Evolutionary conservation across 2,797 vertebrate species (phyloP), one percentile per base, ranked within the genome.

Genomic region (Enteromius argenteus): DNA sequence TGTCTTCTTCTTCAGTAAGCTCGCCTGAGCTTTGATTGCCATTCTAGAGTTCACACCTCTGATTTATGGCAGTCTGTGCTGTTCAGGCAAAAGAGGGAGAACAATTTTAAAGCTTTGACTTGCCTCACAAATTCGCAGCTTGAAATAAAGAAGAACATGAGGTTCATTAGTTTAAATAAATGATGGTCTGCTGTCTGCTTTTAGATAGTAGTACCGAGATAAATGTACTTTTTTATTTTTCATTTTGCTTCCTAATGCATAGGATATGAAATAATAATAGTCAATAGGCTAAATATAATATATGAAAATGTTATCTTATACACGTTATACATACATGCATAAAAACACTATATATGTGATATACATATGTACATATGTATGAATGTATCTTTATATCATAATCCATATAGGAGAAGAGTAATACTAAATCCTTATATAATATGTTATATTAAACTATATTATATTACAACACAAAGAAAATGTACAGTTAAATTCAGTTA

Each of bases 81-180:
- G 30, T 83, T 83, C n/a, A 2, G 49, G 30, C n/a, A 19, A 39
- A n/a, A 35, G 30, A 32, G 15, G 74, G 30, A 68, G 23, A 4
- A 1, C 0, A 0, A 1, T 78, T 46, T 46, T 32, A 76, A 75
- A 13, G 44, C 19, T 21, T 30, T 44, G 35, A 53, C 42, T 23
- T 77, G 72, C 10, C 53, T 81, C 19, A 1, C 60, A 32, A 60
- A 79, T 79, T 69, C 44, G 21, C 73, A 83, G 27, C 32, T n/a
- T 5, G 44, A 56, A 19, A 53, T 35, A 42, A 86, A 72, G 46
- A 35, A 67, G 23, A 79, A 44, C 17, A 13, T 5, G 17, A 77
- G 78, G 66, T 75, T 85, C 35, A 77, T 84, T 84, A 42, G 53
- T 73, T 76, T 77, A 13, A 73, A 78, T 81, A 37, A 66, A 67